Evolutionary conservation across 2,113 vertebrate genomes (phyloP).

Genomic region (Lophochroa leadbeateri): DNA sequence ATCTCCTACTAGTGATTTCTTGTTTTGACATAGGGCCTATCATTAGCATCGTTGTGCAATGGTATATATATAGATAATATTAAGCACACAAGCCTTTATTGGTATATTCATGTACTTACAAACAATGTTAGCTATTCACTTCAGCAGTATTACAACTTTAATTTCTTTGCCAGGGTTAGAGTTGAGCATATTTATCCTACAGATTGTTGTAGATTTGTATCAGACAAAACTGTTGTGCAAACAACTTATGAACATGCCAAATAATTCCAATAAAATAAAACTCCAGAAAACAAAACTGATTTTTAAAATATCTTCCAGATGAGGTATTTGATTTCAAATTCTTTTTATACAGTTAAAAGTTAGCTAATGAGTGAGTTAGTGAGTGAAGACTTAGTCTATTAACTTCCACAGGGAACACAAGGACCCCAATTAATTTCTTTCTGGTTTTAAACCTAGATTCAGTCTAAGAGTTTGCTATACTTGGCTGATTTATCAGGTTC

Average conservation of each 20-base stretch:
- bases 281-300: background rate
- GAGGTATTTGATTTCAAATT: background rate
- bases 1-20: background rate
- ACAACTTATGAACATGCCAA: background rate
- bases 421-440: background rate
- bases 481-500: background rate
- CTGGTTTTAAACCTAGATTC: background rate
- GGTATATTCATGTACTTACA: accelerated
- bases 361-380: background rate
- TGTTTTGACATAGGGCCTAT: background rate
- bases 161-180: background rate
- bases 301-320: background rate
- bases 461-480: background rate
- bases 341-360: background rate
- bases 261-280: background rate
- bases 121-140: background rate
- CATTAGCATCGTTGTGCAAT: accelerated
- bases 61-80: accelerated
- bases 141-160: background rate
- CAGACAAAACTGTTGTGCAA: background rate
- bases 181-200: background rate
- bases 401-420: background rate
- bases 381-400: background rate
- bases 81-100: background rate
- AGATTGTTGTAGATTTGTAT: background rate